Percentiles rank a stretch among this genome's conserved stretches.
Evolutionary conservation across 2,888 invertebrate species (phyloP).

Genomic region (Prosapia bicincta): DNA sequence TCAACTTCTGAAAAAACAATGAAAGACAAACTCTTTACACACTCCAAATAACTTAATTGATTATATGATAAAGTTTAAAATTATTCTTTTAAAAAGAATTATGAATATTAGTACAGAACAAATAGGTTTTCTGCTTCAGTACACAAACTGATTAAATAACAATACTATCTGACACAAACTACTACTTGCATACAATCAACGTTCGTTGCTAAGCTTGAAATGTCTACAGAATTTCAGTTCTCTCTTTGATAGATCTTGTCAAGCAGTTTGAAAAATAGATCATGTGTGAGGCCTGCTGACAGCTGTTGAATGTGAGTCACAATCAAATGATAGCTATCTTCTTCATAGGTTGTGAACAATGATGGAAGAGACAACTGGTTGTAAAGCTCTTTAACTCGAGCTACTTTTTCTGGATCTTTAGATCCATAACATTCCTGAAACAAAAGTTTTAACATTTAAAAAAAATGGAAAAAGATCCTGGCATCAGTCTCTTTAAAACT

Average conservation of each 20-base stretch:
- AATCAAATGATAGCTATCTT: constrained; percentile 77
- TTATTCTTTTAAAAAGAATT: neutral
- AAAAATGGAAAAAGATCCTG: constrained; percentile 23
- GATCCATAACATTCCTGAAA: constrained; percentile 68
- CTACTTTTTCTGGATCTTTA: constrained; percentile 60
- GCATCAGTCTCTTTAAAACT: neutral
- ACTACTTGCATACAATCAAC: neutral
- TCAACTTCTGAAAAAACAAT: too few relatives aligned
- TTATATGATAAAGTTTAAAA: too few relatives aligned
- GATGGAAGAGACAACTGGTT: constrained; percentile 71
- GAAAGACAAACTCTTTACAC: too few relatives aligned
- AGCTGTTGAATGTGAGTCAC: constrained; percentile 81
- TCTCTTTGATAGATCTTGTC: constrained; percentile 51
- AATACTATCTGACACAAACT: neutral
- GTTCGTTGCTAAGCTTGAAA: neutral
- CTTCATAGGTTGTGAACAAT: constrained; percentile 76
- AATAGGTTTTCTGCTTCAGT: neutral
- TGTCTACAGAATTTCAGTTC: neutral
- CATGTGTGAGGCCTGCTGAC: constrained; percentile 74
- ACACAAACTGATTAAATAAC: neutral
- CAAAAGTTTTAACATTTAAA: too few relatives aligned
- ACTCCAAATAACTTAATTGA: too few relatives aligned
- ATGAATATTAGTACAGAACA: neutral
- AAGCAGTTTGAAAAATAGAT: constrained; percentile 76
- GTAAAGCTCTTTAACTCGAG: constrained; percentile 70